Conservation (phyloP, 2,113 vertebrate species). For the Tamias sibiricus region DNA sequence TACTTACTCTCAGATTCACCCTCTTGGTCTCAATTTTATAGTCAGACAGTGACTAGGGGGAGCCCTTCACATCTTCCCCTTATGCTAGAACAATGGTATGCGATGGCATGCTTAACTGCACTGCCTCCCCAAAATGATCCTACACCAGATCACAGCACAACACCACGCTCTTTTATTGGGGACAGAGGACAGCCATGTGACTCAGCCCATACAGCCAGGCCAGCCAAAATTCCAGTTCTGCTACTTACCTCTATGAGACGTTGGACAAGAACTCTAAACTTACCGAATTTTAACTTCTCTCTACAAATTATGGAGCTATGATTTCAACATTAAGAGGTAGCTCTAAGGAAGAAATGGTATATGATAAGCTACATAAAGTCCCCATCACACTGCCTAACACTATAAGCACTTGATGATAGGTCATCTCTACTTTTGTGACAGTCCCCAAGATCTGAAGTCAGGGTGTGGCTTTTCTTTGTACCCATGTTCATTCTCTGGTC, state of each 20-base stretch:
- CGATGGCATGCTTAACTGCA: background rate
- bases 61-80: background rate
- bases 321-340: background rate
- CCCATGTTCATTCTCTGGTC: background rate
- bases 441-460: background rate
- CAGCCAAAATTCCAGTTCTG: background rate
- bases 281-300: background rate
- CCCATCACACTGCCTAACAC: background rate
- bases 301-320: background rate
- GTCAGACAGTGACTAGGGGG: accelerated
- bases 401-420: background rate
- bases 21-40: background rate
- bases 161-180: background rate
- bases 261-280: background rate
- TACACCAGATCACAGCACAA: background rate
- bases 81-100: background rate
- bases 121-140: background rate
- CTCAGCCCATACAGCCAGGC: background rate
- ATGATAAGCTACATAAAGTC: background rate
- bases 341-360: background rate
- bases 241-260: background rate
- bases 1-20: background rate
- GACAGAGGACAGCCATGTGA: too few species aligned
- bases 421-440: background rate
- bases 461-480: background rate